These are phyloP conservation scores for Ditylenchus dipsaci DNA, from an alignment of 1,140 invertebrate species.

Conservation along the genomic window DNA sequence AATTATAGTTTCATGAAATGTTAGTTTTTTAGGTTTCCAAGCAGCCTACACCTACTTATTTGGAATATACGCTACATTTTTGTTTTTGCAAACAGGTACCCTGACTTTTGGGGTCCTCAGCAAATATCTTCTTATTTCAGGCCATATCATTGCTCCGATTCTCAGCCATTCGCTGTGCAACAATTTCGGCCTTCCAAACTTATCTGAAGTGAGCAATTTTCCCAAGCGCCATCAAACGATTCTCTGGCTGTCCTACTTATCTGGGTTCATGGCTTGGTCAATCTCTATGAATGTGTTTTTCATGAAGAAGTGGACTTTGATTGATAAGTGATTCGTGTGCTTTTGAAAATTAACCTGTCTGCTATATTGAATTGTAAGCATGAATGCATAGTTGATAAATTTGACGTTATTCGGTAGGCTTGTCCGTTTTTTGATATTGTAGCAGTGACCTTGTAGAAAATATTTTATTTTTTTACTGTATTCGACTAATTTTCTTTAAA, in stretches of 20 bases:
- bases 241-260: neutral
- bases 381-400: neutral
- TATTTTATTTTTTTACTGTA: too few relatives aligned
- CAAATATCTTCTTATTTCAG: constrained; percentile 4
- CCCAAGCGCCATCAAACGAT: neutral
- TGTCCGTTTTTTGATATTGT: too few relatives aligned
- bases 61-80: constrained; percentile 21
- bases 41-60: constrained; percentile 26
- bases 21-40: constrained; percentile 24
- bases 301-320: too few relatives aligned
- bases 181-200: constrained; percentile 18
- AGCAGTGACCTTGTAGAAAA: too few relatives aligned
- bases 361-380: neutral
- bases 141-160: constrained; percentile 24
- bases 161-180: constrained; percentile 25
- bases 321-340: neutral
- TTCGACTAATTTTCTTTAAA: neutral
- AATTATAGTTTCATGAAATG: neutral
- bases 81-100: constrained; percentile 25
- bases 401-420: neutral
- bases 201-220: constrained; percentile 6
- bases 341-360: neutral
- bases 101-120: neutral
- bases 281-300: neutral
- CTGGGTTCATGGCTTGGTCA: neutral